Evolutionary conservation across 1,140 invertebrate genomes (phyloP), one percentile per base, ranked within the genome.

Genomic region (Nasonia giraulti): DNA sequence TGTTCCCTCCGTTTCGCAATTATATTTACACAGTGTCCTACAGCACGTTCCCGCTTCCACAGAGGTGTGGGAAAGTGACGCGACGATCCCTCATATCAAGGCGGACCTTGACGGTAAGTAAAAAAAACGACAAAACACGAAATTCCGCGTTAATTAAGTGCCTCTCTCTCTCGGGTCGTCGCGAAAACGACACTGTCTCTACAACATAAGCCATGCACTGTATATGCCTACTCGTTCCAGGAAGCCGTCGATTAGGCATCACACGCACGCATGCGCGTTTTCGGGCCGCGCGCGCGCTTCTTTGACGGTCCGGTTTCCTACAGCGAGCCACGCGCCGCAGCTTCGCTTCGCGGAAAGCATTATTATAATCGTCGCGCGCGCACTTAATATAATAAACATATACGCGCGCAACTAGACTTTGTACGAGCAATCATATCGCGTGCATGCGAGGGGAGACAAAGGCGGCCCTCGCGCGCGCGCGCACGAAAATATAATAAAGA

Each of bases 311-410:
- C 37, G 37, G 80, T 71, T 74, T n/a, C 23, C 11, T 17, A 14
- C 47, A 17, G 68, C 66, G 10, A 33, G 40, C 8, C 80, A 75
- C 80, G 82, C 74, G 82, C 82, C 37, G 62, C 73, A 37, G 62
- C 73, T 62, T 50, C 50, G 78, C 50, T 83, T 83, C 82, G 75
- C 66, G 82, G 82, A 83, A 83, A 78, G 50, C 74, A 50, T 73
- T 81, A 73, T 73, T 73, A 44, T 37, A 81, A 40, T 55, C n/a
- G 7, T n/a, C 40, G 68, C 14, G 80, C 69, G 71, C 23, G 71
- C n/a, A 62, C 69, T 62, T 82, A 75, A 82, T 82, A 47, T 75
- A 75, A 62, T 55, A 77, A 17, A 40, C 47, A 17, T 44, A n/a
- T 23, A 31, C n/a, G 40, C 75, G 23, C 74, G 73, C 23, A 37